Evolutionary conservation across 2,888 invertebrate species (phyloP), one percentile per base, ranked within the genome.

Genomic region (Sturmia bella): DNA sequence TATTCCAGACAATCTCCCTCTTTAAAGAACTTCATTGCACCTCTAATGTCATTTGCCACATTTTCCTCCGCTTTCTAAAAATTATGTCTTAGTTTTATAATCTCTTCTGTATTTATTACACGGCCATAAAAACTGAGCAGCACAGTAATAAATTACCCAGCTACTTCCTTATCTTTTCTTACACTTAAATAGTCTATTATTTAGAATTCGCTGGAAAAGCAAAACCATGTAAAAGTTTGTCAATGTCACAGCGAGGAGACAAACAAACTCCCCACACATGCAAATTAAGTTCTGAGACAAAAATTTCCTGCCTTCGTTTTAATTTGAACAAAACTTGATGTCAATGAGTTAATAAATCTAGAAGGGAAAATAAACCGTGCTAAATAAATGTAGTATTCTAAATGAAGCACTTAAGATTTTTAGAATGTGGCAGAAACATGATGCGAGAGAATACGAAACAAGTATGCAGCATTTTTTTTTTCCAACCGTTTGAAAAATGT

Each of bases 301-400:
- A 45, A 43, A 45, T n/a, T 32, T 12, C n/a, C 19, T 59, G 2
- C 15, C 19, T 59, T 2, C 15, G 27, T 15, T 32, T 32, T 15
- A 54, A 15, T 27, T 54, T 15, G 19, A 4, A 15, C 45, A 11
- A 32, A 61, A 61, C 15, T 61, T n/a, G 37, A 54, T 64, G 48
- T 48, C 57, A 27, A 66, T 64, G 50, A 27, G 12, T 24, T 50
- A 50, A 41, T 37, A 45, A 63, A 66, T 41, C 32, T 56, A 63
- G 57, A 48, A 45, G 11, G 11, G 7, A 7, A 32, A 32, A 32
- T 32, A 32, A 32, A 32, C 13, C n/a, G 21, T 54, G 39, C 39
- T 74, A 64, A 74, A 52, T 41, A 64, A 56, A 54, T 64, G 52
- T n/a, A n/a, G n/a, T n/a, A n/a, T 59, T 78, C 56, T 45, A 66